Percentiles rank a stretch among this genome's conserved stretches.
phyloP scores from a whole-genome alignment of 2,888 invertebrate species.

The Galeopsomyia nigrocyanea region DNA sequence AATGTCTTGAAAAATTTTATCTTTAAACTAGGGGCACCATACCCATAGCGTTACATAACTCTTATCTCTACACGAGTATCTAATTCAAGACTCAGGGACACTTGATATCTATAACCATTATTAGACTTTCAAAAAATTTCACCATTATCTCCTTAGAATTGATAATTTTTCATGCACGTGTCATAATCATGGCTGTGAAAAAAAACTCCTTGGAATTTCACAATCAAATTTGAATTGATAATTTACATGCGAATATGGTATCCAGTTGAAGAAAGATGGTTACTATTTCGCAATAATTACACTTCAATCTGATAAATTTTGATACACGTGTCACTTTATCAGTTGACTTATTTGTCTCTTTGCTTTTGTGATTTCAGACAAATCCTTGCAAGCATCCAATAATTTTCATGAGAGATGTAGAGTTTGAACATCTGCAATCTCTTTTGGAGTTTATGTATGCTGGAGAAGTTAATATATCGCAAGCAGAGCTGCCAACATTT shows the following conservation, averaged over 20 bases:
- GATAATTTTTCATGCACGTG: too few relatives aligned
- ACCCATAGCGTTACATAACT: slow-evolving; percentile 62
- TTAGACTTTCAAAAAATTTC: slow-evolving; percentile 43
- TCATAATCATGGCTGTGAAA: too few relatives aligned
- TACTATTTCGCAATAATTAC: too few relatives aligned
- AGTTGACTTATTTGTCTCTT: slow-evolving; percentile 24
- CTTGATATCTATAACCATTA: slow-evolving; percentile 45
- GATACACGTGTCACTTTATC: slow-evolving; percentile 14
- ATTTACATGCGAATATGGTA: too few relatives aligned
- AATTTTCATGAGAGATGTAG: slow-evolving; percentile 88
- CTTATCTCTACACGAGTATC: slow-evolving; percentile 52
- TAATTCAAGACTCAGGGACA: slow-evolving; percentile 47
- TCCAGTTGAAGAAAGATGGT: too few relatives aligned
- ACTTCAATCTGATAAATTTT: neutral
- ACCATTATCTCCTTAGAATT: slow-evolving; percentile 13
- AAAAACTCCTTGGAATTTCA: too few relatives aligned
- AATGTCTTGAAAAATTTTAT: slow-evolving; percentile 47
- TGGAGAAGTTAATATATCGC: slow-evolving; percentile 86
- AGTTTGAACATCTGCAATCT: slow-evolving; percentile 82
- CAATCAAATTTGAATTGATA: too few relatives aligned
- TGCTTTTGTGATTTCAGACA: slow-evolving; percentile 73
- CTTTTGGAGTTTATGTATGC: slow-evolving; percentile 89
- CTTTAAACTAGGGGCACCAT: slow-evolving; percentile 55
- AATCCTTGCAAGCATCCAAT: slow-evolving; percentile 89
- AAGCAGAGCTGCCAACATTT: slow-evolving; percentile 82